phyloP scores from a whole-genome alignment of 53 echinoderm and acorn worm species.

The Hippasteria phrygiana region DNA sequence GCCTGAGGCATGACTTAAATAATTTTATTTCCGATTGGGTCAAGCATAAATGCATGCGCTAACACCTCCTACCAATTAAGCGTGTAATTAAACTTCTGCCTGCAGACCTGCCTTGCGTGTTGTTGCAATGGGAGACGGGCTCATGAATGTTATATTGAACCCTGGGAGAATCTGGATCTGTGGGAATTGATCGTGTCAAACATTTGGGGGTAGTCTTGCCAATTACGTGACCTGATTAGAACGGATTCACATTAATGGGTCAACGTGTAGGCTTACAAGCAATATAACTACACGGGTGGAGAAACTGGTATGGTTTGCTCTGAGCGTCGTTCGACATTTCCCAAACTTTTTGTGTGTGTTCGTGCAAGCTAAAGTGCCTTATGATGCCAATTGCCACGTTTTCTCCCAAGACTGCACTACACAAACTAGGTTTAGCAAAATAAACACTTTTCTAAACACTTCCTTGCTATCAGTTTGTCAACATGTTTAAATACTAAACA shows the following conservation, averaged over 20 bases:
- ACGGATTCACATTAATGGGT: not conserved
- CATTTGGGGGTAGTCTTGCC: slow-evolving; percentile 11
- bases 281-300: not conserved
- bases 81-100: slow-evolving; percentile 9
- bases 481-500: no score
- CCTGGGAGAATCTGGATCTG: not conserved
- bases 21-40: no score
- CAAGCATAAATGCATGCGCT: no score
- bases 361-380: no score
- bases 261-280: not conserved
- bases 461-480: no score
- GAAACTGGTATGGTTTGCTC: not conserved
- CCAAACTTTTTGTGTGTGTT: no score
- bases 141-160: not conserved
- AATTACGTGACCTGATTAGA: slow-evolving; percentile 58
- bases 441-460: no score
- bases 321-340: not conserved
- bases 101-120: not conserved
- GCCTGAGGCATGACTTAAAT: no score
- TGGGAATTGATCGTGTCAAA: slow-evolving; percentile 41
- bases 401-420: no score
- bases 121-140: not conserved
- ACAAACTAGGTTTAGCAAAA: no score
- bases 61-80: not conserved
- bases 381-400: no score